These are phyloP conservation scores for Plutella xylostella DNA, from an alignment of 2,888 invertebrate species.

Conservation along the genomic window DNA sequence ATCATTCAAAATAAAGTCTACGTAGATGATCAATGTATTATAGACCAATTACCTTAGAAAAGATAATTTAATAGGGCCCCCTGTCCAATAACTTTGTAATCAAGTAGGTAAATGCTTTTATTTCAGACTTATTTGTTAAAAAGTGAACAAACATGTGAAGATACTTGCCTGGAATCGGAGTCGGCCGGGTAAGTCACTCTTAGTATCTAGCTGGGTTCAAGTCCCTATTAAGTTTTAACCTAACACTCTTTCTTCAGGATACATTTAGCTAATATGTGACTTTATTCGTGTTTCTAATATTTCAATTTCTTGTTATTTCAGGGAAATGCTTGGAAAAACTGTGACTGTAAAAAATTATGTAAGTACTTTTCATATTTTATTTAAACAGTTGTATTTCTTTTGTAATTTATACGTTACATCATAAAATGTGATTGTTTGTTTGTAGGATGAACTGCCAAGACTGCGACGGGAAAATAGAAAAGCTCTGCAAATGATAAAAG, in stretches of 20 bases:
- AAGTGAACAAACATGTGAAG: constrained; percentile 34
- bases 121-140: constrained; percentile 14
- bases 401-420: too few relatives aligned
- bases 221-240: too few relatives aligned
- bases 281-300: background rate
- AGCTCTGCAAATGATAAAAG: constrained; percentile 69
- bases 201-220: too few relatives aligned
- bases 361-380: background rate
- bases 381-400: too few relatives aligned
- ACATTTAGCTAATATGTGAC: background rate
- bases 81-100: too few relatives aligned
- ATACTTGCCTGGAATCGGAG: constrained; percentile 51
- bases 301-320: background rate
- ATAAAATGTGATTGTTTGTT: too few relatives aligned
- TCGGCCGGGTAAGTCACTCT: constrained; percentile 39
- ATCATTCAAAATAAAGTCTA: too few relatives aligned
- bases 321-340: background rate
- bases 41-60: too few relatives aligned
- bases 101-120: too few relatives aligned
- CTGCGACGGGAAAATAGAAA: constrained; percentile 66
- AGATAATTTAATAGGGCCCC: too few relatives aligned
- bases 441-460: constrained; percentile 55
- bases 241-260: too few relatives aligned
- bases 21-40: too few relatives aligned
- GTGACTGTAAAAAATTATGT: background rate